Conservation (phyloP, 2,888 invertebrate species). For the Lutraria lutraria region DNA sequence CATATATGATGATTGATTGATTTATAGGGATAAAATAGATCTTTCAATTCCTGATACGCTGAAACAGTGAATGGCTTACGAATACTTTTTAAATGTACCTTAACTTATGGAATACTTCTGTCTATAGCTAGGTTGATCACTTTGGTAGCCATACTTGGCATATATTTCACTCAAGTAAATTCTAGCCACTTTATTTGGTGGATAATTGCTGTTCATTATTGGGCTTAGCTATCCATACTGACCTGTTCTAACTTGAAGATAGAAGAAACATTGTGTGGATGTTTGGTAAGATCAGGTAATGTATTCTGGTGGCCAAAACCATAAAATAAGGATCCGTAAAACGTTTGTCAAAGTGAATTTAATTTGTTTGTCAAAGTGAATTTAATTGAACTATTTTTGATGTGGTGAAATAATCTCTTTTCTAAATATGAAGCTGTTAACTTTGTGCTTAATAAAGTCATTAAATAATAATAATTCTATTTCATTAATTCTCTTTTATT, state of each 20-base stretch:
- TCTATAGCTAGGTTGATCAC: conserved; percentile 41
- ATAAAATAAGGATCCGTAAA: neutral
- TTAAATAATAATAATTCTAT: neutral
- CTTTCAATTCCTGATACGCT: no score
- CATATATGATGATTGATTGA: neutral
- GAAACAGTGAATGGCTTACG: no score
- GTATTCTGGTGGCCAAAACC: neutral
- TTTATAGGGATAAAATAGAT: no score
- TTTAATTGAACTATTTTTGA: no score
- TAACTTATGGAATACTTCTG: conserved; percentile 36
- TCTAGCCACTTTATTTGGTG: conserved; percentile 20
- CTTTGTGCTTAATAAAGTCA: neutral
- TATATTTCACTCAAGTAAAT: neutral
- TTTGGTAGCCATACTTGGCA: neutral
- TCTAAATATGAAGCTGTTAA: neutral
- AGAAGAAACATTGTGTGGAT: neutral
- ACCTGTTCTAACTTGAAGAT: neutral
- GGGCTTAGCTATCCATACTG: conserved; percentile 35
- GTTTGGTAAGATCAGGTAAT: conserved; percentile 28
- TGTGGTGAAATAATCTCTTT: neutral
- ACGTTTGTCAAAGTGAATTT: no score
- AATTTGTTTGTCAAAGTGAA: no score
- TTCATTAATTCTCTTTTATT: conserved; percentile 2
- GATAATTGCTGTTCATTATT: conserved; percentile 32
- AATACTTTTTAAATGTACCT: neutral